Evolutionary conservation across 2,888 invertebrate species (phyloP).

Genomic region (Yponomeuta sedellus): DNA sequence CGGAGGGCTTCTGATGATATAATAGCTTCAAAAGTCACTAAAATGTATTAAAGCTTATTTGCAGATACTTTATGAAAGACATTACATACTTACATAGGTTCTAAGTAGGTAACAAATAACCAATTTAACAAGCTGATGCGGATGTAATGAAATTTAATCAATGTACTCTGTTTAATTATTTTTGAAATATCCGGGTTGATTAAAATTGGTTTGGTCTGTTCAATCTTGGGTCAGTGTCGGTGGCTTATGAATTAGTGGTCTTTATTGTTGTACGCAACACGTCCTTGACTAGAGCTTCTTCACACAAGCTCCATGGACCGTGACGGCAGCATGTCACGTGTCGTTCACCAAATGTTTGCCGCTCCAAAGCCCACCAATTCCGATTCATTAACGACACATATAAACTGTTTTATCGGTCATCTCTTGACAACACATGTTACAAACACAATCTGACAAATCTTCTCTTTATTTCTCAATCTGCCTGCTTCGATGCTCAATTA

Average conservation of each 20-base stretch:
- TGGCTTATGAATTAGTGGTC: slow-evolving; percentile 10
- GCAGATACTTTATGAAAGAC: too few relatives aligned
- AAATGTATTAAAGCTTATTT: too few relatives aligned
- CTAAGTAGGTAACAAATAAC: neutral
- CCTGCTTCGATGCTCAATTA: neutral
- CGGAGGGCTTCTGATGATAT: too few relatives aligned
- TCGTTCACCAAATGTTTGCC: slow-evolving; percentile 26
- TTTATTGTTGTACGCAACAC: slow-evolving; percentile 20
- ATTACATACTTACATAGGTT: too few relatives aligned
- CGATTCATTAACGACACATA: slow-evolving; percentile 15
- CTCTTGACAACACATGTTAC: neutral
- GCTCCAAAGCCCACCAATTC: slow-evolving; percentile 11
- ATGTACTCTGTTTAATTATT: slow-evolving; percentile 3
- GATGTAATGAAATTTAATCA: neutral
- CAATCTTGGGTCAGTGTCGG: neutral
- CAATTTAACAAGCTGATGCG: slow-evolving; percentile 10
- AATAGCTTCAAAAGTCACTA: too few relatives aligned
- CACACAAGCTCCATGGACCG: slow-evolving; percentile 47
- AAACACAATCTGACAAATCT: slow-evolving; percentile 5
- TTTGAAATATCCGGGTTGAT: slow-evolving; percentile 28
- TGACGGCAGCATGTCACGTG: slow-evolving; percentile 43
- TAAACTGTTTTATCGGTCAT: slow-evolving; percentile 5
- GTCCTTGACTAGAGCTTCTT: slow-evolving; percentile 54
- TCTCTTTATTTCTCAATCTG: slow-evolving; percentile 11
- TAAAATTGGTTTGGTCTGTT: slow-evolving; percentile 23